A percentile compares a stretch with the other conserved stretches of the same genome.
Conservation (phyloP, 2,113 vertebrate species). For the Phaetusa simplex region DNA sequence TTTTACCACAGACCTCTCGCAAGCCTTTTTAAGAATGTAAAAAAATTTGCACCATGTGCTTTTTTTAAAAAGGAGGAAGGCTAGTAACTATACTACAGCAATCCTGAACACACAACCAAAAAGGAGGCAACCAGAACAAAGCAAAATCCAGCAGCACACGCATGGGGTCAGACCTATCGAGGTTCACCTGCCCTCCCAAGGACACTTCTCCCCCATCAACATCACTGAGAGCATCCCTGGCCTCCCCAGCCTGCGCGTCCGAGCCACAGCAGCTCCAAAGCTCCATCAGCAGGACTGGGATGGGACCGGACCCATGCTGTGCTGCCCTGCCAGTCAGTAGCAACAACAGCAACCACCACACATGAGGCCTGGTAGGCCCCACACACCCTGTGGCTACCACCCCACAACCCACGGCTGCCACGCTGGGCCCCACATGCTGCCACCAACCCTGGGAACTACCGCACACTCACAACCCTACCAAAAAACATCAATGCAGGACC, state of each 20-base stretch:
- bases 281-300: neutral
- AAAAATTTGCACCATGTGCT: neutral
- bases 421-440: neutral
- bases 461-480: neutral
- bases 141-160: rapidly evolving
- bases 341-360: neutral
- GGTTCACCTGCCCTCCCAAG: neutral
- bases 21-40: neutral
- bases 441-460: neutral
- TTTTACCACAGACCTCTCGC: neutral
- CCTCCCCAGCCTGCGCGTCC: neutral
- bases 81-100: neutral
- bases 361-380: rapidly evolving
- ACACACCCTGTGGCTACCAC: neutral
- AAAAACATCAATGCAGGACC: neutral
- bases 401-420: neutral
- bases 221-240: neutral
- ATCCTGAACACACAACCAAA: neutral
- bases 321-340: neutral
- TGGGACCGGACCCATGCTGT: neutral
- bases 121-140: neutral
- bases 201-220: neutral
- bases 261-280: neutral
- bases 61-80: neutral
- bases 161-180: rapidly evolving